phyloP scores from a whole-genome alignment of 2,888 invertebrate genomes.

The Luperina nickerlii region DNA sequence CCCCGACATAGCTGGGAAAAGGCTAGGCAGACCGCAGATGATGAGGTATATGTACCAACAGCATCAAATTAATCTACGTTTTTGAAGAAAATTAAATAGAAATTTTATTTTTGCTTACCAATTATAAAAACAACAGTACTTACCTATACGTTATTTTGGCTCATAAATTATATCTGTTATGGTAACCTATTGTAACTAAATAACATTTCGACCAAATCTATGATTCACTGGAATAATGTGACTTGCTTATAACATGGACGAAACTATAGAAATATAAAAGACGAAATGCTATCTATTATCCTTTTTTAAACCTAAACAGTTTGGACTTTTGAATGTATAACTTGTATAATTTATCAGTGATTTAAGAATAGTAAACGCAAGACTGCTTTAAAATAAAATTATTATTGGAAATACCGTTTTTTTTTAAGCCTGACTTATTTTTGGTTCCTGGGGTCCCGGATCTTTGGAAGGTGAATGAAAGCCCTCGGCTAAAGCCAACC shows the following conservation, averaged over 20 bases:
- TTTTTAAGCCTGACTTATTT: neutral
- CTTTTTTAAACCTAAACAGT: neutral
- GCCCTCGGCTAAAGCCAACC: neutral
- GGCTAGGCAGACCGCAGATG: too few species aligned
- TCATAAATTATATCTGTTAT: neutral
- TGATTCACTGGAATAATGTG: slow-evolving; percentile 17
- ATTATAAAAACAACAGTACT: neutral
- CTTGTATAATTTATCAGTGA: slow-evolving; percentile 5
- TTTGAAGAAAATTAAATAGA: too few species aligned
- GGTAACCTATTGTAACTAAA: neutral
- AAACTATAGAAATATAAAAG: neutral
- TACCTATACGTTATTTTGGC: neutral
- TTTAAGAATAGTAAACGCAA: slow-evolving; percentile 4
- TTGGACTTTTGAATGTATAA: neutral
- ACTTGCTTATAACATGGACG: neutral
- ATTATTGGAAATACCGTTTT: neutral
- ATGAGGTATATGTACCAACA: neutral
- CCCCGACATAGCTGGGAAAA: too few species aligned
- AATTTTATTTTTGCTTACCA: too few species aligned
- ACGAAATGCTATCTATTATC: neutral
- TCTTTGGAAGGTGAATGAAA: neutral
- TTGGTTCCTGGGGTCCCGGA: too few species aligned
- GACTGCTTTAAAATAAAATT: slow-evolving; percentile 33
- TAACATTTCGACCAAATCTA: neutral
- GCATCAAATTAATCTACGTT: neutral